Conservation (phyloP, 2,113 vertebrate species). For the Colinus virginianus region DNA sequence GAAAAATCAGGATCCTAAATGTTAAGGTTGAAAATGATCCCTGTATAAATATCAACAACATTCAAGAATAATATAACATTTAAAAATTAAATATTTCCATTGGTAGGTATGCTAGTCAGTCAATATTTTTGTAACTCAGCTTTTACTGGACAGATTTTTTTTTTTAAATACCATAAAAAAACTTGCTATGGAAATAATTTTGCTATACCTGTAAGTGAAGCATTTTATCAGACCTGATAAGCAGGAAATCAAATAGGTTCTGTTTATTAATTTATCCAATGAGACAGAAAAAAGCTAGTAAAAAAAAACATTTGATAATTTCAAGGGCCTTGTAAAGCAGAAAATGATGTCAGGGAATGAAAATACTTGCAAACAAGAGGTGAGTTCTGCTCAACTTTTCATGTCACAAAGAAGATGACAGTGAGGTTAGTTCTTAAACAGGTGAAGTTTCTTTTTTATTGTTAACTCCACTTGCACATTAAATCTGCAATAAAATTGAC, state of each 20-base stretch:
- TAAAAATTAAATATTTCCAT: neutral
- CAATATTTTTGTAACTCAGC: neutral
- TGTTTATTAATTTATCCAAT: neutral
- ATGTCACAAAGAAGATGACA: neutral
- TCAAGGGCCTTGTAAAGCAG: neutral
- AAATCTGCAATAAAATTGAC: neutral
- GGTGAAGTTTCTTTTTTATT: neutral
- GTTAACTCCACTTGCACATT: too few relatives aligned
- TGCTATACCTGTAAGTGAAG: neutral
- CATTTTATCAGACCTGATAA: neutral
- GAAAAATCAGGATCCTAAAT: neutral
- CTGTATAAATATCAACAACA: neutral
- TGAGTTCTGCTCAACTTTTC: neutral
- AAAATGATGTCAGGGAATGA: neutral
- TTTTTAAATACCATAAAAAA: neutral
- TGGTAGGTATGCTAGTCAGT: neutral
- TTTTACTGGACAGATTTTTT: neutral
- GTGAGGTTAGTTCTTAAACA: neutral
- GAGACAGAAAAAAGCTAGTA: neutral
- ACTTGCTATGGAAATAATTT: neutral
- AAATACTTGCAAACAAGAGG: neutral
- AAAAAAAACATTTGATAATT: neutral
- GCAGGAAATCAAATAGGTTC: neutral
- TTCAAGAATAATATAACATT: neutral
- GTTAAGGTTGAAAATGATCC: neutral